A percentile compares a stretch with the other conserved stretches of the same genome.
These are phyloP conservation scores for Nyctibius grandis DNA, from an alignment of 2,797 vertebrate species.

Conservation along the genomic window DNA sequence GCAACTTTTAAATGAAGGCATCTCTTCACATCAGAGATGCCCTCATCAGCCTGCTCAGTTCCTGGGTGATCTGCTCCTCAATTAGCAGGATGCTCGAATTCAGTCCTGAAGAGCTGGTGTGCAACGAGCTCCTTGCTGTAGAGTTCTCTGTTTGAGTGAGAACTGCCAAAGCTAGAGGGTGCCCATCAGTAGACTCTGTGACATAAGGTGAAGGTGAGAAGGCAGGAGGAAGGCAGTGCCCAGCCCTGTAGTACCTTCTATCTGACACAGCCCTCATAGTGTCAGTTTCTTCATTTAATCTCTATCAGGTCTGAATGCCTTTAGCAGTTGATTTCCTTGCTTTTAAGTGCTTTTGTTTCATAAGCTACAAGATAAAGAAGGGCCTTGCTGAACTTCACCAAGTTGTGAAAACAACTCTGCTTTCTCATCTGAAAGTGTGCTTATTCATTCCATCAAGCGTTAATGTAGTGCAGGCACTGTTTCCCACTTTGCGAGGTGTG, in stretches of 20 bases:
- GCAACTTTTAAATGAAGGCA: not conserved
- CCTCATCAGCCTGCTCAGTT: not conserved
- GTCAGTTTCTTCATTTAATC: not conserved
- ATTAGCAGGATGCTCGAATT: not conserved
- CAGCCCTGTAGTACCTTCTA: no score
- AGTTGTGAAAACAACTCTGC: not conserved
- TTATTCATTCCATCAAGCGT: not conserved
- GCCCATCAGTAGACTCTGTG: not conserved
- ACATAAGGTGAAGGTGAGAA: not conserved
- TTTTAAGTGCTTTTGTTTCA: not conserved
- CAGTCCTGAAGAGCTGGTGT: not conserved
- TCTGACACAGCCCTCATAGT: not conserved
- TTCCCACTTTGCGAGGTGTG: not conserved
- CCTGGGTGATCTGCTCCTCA: not conserved
- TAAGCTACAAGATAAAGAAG: not conserved
- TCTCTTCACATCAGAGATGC: not conserved
- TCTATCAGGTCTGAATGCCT: not conserved
- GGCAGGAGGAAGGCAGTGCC: not conserved
- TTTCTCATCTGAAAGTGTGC: not conserved
- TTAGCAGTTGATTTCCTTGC: not conserved
- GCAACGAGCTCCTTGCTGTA: not conserved
- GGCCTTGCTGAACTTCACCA: not conserved
- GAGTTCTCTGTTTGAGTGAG: not conserved
- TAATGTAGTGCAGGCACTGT: not conserved
- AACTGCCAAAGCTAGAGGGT: not conserved